A percentile compares a stretch with the other conserved stretches of the same genome.
phyloP scores from a whole-genome alignment of 2,113 vertebrate genomes.

The Lophura nycthemera region DNA sequence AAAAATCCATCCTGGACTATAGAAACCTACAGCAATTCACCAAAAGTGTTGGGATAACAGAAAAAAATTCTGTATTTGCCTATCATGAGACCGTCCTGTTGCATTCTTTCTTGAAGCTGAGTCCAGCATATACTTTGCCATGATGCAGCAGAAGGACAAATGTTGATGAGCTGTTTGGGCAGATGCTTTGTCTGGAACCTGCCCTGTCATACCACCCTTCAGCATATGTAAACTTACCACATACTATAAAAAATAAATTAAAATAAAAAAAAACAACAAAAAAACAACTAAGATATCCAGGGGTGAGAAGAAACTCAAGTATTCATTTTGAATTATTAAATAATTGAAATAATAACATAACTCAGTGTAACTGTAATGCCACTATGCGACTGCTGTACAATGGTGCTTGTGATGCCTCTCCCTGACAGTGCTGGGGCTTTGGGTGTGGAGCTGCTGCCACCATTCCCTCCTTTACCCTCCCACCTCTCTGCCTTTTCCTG shows the following conservation, averaged over 20 bases:
- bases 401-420: neutral
- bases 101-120: neutral
- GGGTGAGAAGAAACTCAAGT: neutral
- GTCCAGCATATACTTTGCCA: neutral
- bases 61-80: neutral
- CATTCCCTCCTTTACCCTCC: neutral
- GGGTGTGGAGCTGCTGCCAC: neutral
- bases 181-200: neutral
- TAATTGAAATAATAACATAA: neutral
- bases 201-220: neutral
- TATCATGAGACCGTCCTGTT: neutral
- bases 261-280: neutral
- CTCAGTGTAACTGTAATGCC: neutral
- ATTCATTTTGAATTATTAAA: neutral
- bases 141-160: neutral
- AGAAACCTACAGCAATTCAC: neutral
- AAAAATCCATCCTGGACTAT: neutral
- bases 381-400: neutral
- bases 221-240: neutral
- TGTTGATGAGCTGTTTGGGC: neutral
- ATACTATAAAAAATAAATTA: fast-evolving
- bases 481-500: neutral
- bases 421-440: neutral
- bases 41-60: neutral
- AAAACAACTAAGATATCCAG: neutral